These are phyloP conservation scores for Luscinia megarhynchos DNA, from an alignment of 2,797 vertebrate genomes.

Conservation along the genomic window DNA sequence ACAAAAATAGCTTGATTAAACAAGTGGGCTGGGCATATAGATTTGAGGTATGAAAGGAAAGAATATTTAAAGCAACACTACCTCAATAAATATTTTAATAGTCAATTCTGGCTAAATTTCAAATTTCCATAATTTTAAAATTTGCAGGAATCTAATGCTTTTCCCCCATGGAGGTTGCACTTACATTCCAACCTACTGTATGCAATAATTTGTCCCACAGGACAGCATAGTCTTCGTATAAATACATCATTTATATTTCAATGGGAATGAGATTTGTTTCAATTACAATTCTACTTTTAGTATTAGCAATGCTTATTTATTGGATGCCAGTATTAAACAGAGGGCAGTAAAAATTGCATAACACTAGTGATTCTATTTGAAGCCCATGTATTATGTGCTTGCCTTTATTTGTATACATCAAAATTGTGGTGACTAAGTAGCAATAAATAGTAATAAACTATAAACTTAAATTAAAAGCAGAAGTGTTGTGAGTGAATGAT, in stretches of 20 bases:
- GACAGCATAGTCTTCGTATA: background rate
- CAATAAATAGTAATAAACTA: constrained; percentile 31
- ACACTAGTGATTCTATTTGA: background rate
- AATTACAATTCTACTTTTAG: constrained; percentile 38
- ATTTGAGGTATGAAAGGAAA: background rate
- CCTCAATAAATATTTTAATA: background rate
- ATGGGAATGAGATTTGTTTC: constrained; percentile 27
- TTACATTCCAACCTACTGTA: background rate
- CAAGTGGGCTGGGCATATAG: background rate
- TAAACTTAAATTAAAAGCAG: constrained; percentile 44
- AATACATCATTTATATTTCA: constrained; percentile 26
- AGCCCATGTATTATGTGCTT: background rate
- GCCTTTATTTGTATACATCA: constrained; percentile 19
- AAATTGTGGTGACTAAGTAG: background rate
- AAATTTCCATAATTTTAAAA: background rate
- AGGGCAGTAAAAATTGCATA: constrained; percentile 1
- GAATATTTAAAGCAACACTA: background rate
- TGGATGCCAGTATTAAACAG: constrained; percentile 27
- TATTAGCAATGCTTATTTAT: constrained; percentile 46
- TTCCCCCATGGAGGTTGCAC: background rate
- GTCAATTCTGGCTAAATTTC: background rate
- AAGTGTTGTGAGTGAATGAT: background rate
- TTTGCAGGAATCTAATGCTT: background rate
- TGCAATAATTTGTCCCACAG: background rate
- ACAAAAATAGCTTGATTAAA: background rate